A percentile compares a stretch with the other conserved stretches of the same genome.
These are phyloP conservation scores for Plectus sambesii DNA, from an alignment of 1,140 invertebrate genomes.

Conservation along the genomic window DNA sequence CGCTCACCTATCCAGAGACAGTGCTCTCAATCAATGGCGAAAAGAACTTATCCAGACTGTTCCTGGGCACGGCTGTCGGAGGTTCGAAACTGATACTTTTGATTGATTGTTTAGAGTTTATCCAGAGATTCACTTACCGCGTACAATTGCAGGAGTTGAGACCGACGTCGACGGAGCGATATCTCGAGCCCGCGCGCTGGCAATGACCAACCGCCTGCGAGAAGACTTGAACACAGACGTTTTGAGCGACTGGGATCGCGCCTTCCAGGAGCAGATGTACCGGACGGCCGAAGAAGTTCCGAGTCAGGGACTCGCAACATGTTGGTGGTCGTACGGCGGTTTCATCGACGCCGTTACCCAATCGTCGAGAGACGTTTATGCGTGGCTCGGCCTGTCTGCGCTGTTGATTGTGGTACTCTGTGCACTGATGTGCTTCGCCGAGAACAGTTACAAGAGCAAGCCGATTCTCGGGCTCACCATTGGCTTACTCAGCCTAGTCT, in stretches of 20 bases:
- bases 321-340: constrained; percentile 2
- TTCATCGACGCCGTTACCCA: constrained; percentile 10
- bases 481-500: too few relatives aligned
- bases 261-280: constrained; percentile 18
- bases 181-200: constrained; percentile 11
- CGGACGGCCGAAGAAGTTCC: background rate
- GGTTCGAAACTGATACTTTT: too few relatives aligned
- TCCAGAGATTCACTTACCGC: background rate
- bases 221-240: constrained; percentile 12
- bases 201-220: constrained; percentile 13
- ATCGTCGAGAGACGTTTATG: constrained; percentile 16
- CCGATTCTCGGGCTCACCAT: too few relatives aligned
- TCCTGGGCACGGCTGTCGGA: constrained; percentile 15
- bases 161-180: constrained; percentile 21
- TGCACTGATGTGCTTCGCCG: too few relatives aligned
- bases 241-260: constrained; percentile 5
- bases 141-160: constrained; percentile 16
- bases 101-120: too few relatives aligned
- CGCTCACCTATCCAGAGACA: constrained; percentile 17
- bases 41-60: constrained; percentile 16
- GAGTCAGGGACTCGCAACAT: background rate
- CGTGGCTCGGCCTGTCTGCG: constrained; percentile 9
- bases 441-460: too few relatives aligned
- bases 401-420: constrained; percentile 17
- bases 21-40: constrained; percentile 18